A percentile compares a stretch with the other conserved stretches of the same genome.
phyloP scores from a whole-genome alignment of 2,888 invertebrate genomes.

The Dryocosmus kuriphilus region DNA sequence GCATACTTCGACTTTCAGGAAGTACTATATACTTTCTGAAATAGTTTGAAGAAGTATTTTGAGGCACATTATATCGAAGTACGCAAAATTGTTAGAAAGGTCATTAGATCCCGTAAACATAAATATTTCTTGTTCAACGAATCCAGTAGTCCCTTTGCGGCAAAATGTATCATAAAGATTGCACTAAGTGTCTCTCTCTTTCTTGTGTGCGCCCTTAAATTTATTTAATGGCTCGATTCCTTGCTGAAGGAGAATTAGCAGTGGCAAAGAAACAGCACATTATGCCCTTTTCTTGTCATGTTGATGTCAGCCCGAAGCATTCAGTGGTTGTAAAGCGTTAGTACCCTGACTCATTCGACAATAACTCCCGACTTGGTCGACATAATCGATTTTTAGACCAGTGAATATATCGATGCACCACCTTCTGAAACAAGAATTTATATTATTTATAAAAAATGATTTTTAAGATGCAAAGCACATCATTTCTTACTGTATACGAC shows the following conservation, averaged over 20 bases:
- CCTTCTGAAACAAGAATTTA: neutral
- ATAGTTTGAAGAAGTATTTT: neutral
- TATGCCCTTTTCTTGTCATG: conserved; percentile 30
- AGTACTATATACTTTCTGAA: too few relatives aligned
- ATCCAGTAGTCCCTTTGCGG: conserved; percentile 44
- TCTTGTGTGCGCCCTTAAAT: conserved; percentile 46
- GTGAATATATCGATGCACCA: conserved; percentile 5
- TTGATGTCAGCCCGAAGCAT: conserved; percentile 18
- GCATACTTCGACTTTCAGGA: too few relatives aligned
- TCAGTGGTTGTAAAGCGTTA: conserved; percentile 36
- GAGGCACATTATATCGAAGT: neutral
- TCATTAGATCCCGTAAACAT: conserved; percentile 28
- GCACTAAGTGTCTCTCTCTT: conserved; percentile 45
- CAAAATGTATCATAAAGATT: conserved; percentile 50
- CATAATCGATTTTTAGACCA: conserved; percentile 29
- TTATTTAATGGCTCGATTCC: conserved; percentile 50
- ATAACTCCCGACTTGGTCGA: conserved; percentile 21
- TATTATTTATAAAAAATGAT: too few relatives aligned
- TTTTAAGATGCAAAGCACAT: neutral
- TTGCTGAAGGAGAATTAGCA: conserved; percentile 19
- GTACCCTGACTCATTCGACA: conserved; percentile 5
- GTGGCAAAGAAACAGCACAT: conserved; percentile 26
- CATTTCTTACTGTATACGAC: neutral
- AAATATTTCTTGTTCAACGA: conserved; percentile 43
- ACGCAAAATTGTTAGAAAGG: neutral